These are phyloP conservation scores for Argyresthia albistria DNA, from an alignment of 2,888 invertebrate genomes.

Conservation along the genomic window DNA sequence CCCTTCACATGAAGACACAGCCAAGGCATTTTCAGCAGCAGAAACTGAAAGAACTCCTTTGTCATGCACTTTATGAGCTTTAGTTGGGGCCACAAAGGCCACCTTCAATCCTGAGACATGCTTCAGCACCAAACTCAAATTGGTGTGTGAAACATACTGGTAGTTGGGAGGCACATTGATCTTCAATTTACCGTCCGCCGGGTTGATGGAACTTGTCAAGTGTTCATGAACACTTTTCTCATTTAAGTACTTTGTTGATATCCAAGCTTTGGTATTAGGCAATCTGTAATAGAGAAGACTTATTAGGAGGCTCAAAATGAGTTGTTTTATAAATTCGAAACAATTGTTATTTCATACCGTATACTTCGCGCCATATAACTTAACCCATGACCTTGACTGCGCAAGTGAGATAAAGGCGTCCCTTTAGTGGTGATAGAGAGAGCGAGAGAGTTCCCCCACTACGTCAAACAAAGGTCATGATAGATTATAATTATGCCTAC, in stretches of 20 bases:
- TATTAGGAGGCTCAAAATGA: background rate
- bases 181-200: constrained; percentile 49
- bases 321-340: background rate
- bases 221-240: constrained; percentile 50
- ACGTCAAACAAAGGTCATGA: too few relatives aligned
- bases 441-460: too few relatives aligned
- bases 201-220: constrained; percentile 35
- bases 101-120: constrained; percentile 55
- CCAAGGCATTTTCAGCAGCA: constrained; percentile 73
- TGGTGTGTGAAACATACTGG: constrained; percentile 48
- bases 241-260: constrained; percentile 57
- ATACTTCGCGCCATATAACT: too few relatives aligned
- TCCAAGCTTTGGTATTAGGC: constrained; percentile 59
- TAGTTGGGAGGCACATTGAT: constrained; percentile 47
- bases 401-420: too few relatives aligned
- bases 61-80: constrained; percentile 52
- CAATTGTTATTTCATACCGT: too few relatives aligned
- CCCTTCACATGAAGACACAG: constrained; percentile 73
- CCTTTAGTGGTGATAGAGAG: too few relatives aligned
- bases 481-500: too few relatives aligned
- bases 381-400: too few relatives aligned
- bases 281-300: constrained; percentile 33
- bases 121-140: constrained; percentile 51
- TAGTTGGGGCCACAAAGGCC: constrained; percentile 66
- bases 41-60: constrained; percentile 72